Conservation (phyloP, 1,140 invertebrate species). For the Euborellia annulipes region DNA sequence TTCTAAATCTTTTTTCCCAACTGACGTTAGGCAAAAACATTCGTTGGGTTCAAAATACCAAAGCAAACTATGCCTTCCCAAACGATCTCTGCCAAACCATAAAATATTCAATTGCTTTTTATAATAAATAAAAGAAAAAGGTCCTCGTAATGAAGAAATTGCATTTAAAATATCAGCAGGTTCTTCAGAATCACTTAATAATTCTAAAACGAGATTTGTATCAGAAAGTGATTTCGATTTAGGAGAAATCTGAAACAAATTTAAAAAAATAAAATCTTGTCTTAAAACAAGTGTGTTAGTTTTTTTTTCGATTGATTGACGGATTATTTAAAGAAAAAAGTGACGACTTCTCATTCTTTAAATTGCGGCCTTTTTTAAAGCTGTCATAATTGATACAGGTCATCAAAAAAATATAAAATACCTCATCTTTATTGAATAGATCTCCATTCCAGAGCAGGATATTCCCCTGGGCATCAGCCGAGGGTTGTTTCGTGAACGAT, state of each 20-base stretch:
- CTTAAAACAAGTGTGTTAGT: no score
- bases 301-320: no score
- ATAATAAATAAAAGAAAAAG: conserved; percentile 70
- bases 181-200: conserved; percentile 24
- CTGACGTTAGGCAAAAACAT: conserved; percentile 38
- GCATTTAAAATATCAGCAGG: conserved; percentile 28
- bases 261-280: no score
- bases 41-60: conserved; percentile 29
- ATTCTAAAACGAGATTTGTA: neutral
- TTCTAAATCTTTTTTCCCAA: conserved; percentile 35
- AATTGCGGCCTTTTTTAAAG: no score
- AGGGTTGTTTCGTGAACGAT: conserved; percentile 38
- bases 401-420: conserved; percentile 8
- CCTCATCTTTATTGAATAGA: conserved; percentile 38
- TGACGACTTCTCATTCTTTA: conserved; percentile 28
- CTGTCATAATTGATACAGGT: no score
- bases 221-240: no score
- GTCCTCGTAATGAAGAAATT: conserved; percentile 49
- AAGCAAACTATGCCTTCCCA: conserved; percentile 70
- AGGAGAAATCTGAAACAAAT: no score
- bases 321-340: no score
- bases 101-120: conserved; percentile 40
- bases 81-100: conserved; percentile 72
- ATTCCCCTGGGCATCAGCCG: conserved; percentile 34
- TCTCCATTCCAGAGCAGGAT: conserved; percentile 70